Evolutionary conservation across 2,113 vertebrate species (phyloP).

Genomic region (Opisthocomus hoazin): DNA sequence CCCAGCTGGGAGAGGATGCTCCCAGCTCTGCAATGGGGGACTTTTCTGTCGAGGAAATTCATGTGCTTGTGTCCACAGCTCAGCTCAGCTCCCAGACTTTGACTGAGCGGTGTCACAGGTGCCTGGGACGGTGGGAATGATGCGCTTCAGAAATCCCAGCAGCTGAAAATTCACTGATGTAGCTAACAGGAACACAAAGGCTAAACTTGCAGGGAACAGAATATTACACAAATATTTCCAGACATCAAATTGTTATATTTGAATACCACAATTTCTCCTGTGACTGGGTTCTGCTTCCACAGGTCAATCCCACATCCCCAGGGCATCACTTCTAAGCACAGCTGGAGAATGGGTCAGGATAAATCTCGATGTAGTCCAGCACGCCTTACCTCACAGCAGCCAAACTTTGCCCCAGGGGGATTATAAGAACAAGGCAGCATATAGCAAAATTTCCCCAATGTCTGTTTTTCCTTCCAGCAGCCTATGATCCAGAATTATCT

Average conservation of each 20-base stretch:
- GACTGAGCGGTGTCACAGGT: neutral
- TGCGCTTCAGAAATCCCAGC: neutral
- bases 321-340: neutral
- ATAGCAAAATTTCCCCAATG: neutral
- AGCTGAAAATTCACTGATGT: neutral
- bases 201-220: neutral
- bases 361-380: neutral
- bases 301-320: neutral
- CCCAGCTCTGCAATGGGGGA: fast-evolving
- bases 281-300: neutral
- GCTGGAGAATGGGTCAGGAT: neutral
- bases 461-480: neutral
- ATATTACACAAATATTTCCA: neutral
- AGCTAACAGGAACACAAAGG: neutral
- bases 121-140: neutral
- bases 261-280: neutral
- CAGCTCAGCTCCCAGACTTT: neutral
- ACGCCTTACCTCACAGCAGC: neutral
- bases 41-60: neutral
- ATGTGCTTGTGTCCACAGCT: neutral
- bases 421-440: neutral
- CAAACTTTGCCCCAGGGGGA: neutral
- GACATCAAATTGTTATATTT: neutral
- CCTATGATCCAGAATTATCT: neutral
- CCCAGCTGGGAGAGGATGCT: neutral